Base-by-base conservation (phyloP, 1,140 invertebrate genomes). In the Pinna nobilis region DNA sequence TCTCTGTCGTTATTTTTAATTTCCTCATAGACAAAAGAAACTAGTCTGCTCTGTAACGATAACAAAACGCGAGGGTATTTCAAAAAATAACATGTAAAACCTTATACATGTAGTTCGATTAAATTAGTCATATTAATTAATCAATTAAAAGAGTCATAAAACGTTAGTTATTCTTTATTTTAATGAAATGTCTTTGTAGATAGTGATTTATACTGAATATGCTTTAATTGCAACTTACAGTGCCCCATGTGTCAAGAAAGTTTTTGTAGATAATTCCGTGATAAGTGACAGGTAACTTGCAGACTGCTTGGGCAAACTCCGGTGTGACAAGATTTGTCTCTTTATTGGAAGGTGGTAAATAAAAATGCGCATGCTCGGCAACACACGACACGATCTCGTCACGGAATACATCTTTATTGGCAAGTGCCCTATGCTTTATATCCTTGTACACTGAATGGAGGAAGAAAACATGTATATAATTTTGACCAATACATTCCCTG, bases 391-490 rank as follows among this genome's bases (percentile, higher is more conserved):
- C 53, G 5, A 66, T 66, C 18, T 35, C 49, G 30, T 66, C 64
- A 5, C 64, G 64, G 18, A 66, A 66, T 9, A 66, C 64, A 47
- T 66, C 64, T 35, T 66, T 15, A 33, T 66, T 49, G 3, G 32
- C 33, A 23, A 33, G 37, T 6, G 64, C 53, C 37, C 44, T 66
- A 2, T 66, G 47, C 30, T 66, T 49, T 13, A 66, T 66, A 37
- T 66, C 64, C 32, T 66, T 28, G n/a, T 50, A 66, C 0, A 53
- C 64, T 66, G 28, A 15, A 50, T 47, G 9, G 15, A 47, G 15
- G 20, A 47, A 3, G 20, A 47, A 3, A 18, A 18, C 20, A n/a
- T 30, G n/a, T n/a, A n/a, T n/a, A n/a, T n/a, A n/a, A n/a, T n/a
- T n/a, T n/a, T n/a, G n/a, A n/a, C n/a, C n/a, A n/a, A n/a, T n/a